A percentile compares a stretch with the other conserved stretches of the same genome.
Evolutionary conservation across 2,113 vertebrate genomes (phyloP).

Genomic region (Lophura nycthemera): DNA sequence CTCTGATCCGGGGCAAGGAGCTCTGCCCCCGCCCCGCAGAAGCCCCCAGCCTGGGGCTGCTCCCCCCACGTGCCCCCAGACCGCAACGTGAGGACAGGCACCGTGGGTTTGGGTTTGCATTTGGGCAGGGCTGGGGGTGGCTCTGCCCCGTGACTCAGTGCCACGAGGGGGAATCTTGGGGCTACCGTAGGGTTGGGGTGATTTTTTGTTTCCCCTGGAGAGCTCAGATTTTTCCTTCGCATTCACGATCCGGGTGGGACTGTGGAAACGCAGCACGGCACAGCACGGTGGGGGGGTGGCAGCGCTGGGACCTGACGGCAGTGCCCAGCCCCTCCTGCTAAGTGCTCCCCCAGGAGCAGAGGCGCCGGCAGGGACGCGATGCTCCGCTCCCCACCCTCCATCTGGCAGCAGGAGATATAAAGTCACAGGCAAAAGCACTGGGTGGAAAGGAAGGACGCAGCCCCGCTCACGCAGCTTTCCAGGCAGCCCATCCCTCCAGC

Average conservation of each 20-base stretch:
- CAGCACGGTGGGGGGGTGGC: neutral
- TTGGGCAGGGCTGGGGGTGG: neutral
- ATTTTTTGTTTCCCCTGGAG: neutral
- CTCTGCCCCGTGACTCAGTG: conserved; percentile 1
- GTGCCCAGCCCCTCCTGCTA: neutral
- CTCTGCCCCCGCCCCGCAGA: neutral
- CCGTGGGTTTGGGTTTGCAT: no score
- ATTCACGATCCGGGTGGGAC: conserved; percentile 14
- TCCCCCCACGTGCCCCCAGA: neutral
- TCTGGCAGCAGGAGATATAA: conserved; percentile 47
- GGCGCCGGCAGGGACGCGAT: neutral
- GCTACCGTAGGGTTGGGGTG: neutral
- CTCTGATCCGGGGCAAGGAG: neutral
- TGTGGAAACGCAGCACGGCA: conserved; percentile 8
- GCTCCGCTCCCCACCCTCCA: conserved; percentile 42
- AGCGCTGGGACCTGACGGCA: neutral
- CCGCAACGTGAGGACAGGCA: no score
- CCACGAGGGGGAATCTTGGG: neutral
- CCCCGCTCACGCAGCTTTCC: neutral
- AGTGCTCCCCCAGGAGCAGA: neutral
- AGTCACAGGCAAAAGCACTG: neutral
- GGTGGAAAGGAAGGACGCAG: neutral
- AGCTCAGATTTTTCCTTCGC: conserved; percentile 2
- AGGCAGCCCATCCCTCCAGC: conserved; percentile 13
- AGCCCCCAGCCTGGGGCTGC: neutral